Evolutionary conservation across 2,888 invertebrate species (phyloP), one percentile per base, ranked within the genome.

Genomic region (Ophion ellenae): DNA sequence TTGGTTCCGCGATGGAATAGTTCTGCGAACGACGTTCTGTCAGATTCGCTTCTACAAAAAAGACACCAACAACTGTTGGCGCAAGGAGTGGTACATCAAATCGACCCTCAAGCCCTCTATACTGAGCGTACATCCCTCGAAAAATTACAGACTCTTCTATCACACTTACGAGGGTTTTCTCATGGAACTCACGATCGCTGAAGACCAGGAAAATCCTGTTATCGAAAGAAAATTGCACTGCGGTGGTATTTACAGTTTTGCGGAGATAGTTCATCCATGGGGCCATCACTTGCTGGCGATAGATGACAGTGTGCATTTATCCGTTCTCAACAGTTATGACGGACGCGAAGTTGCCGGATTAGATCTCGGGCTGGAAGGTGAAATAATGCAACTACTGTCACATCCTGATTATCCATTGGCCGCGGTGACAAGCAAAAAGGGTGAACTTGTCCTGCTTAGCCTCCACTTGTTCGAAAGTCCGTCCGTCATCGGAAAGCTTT

Each of bases 221-320:
- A 66, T 87, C 0, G 79, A 88, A 0, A 73, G 76, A 1, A 87
- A 81, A 7, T 47, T 91, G 10, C 67, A 89, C 6, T 87, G 87
- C 24, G 92, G 93, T 2, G 85, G 87, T 0, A 78, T 74, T 24
- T 91, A 90, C 47, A 82, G 79, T 20, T 92, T 89, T n/a, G 71
- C 90, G 6, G 91, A 92, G 24, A 90, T 93, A 28, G 75, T 94
- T 0, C 89, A 91, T 81, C 94, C 94, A 0, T 92, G 91, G 92
- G 92, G 91, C 5, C 91, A 93, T 78, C 90, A 93, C 71, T 69
- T 93, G 0, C 87, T 90, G 0, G 89, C 87, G 0, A 87, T 89
- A 0, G 90, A 92, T 28, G 81, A 89, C 6, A 71, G 63, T 0
- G 89, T 76, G 6, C 86, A 90, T 9, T 71, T 93, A 20, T 63